These are phyloP conservation scores for Platichthys stellatus DNA, from an alignment of 2,113 vertebrate genomes.

Conservation along the genomic window DNA sequence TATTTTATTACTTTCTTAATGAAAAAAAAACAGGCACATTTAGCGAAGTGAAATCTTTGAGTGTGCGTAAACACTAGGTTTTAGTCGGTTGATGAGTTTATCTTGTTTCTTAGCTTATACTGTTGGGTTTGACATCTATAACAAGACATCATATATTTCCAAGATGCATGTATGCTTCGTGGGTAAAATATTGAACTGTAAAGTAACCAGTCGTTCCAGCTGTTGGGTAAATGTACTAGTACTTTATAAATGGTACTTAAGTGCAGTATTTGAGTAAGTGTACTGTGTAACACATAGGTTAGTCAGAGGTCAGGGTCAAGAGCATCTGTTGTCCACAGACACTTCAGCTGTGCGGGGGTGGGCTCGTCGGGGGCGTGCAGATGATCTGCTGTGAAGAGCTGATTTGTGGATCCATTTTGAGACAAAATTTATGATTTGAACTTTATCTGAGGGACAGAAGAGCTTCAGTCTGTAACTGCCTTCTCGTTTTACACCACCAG, in stretches of 20 bases:
- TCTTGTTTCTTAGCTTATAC: no score
- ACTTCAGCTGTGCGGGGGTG: not conserved
- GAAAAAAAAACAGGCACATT: no score
- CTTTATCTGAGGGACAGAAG: slow-evolving; percentile 54
- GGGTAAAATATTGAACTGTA: not conserved
- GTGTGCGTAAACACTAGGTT: no score
- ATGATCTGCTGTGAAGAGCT: slow-evolving; percentile 22
- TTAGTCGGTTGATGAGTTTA: no score
- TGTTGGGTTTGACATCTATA: no score
- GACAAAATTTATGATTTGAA: slow-evolving; percentile 60
- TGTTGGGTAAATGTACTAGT: not conserved
- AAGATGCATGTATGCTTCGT: no score
- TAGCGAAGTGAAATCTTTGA: no score
- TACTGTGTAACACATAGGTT: slow-evolving; percentile 2
- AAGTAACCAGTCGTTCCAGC: not conserved
- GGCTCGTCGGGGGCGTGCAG: not conserved
- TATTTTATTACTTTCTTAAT: no score
- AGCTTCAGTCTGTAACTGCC: slow-evolving; percentile 51
- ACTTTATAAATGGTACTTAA: not conserved
- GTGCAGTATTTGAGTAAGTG: slow-evolving; percentile 3
- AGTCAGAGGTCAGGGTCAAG: slow-evolving; percentile 37
- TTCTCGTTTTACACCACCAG: slow-evolving; percentile 56
- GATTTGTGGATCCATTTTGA: slow-evolving; percentile 61
- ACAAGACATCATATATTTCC: no score
- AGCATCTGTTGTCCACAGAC: slow-evolving; percentile 23